These are phyloP conservation scores for Saturnia pavonia DNA, from an alignment of 2,888 invertebrate genomes.

Conservation along the genomic window DNA sequence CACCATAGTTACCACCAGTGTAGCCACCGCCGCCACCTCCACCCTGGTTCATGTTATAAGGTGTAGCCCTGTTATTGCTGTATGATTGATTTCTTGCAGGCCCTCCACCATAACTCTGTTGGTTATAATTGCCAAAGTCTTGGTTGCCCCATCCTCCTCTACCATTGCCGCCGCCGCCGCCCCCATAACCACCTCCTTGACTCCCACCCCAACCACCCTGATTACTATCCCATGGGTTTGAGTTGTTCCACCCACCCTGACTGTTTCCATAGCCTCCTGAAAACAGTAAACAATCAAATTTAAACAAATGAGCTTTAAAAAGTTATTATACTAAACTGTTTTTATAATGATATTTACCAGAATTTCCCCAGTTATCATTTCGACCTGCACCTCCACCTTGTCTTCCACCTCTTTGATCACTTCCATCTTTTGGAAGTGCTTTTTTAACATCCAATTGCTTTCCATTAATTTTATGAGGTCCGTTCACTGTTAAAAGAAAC, in stretches of 20 bases:
- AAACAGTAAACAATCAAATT: constrained; percentile 34
- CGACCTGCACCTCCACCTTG: constrained; percentile 70
- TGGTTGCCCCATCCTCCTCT: constrained; percentile 82
- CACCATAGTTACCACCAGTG: constrained; percentile 67
- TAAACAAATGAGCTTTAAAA: constrained; percentile 13
- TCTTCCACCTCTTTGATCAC: constrained; percentile 80
- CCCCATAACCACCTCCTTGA: constrained; percentile 75
- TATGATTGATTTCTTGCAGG: constrained; percentile 90
- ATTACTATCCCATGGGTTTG: constrained; percentile 78
- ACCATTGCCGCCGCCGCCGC: constrained; percentile 78
- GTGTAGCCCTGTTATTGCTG: constrained; percentile 85
- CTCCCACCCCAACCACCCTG: constrained; percentile 82
- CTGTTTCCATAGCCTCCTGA: constrained; percentile 80
- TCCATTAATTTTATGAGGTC: constrained; percentile 91
- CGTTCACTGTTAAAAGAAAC: constrained; percentile 83
- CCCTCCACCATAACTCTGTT: constrained; percentile 92
- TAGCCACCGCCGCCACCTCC: constrained; percentile 64
- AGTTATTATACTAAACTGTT: not conserved
- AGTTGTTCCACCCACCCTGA: constrained; percentile 81
- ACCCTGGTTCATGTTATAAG: constrained; percentile 86
- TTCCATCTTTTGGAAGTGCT: constrained; percentile 91
- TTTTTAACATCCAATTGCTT: constrained; percentile 96
- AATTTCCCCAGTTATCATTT: constrained; percentile 66
- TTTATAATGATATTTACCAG: constrained; percentile 28
- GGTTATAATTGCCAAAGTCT: constrained; percentile 90